phyloP scores from a whole-genome alignment of 2,888 invertebrate species.

The Rapana venosa region DNA sequence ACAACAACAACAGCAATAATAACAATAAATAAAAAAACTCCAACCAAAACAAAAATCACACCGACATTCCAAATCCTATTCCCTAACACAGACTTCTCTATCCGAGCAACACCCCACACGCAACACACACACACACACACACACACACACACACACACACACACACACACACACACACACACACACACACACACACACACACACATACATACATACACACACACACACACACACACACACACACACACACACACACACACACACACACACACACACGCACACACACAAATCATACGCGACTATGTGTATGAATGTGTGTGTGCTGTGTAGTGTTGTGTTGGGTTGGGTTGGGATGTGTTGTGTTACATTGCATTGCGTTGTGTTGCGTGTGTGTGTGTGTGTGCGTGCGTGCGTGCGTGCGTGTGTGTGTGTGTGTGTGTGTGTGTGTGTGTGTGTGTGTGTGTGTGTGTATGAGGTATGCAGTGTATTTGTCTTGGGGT shows the following conservation, averaged over 20 bases:
- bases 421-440: too few species aligned
- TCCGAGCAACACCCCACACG: background rate
- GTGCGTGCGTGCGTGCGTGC: too few species aligned
- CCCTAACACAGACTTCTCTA: background rate
- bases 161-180: slow-evolving; percentile 18
- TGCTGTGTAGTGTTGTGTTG: too few species aligned
- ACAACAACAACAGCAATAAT: too few species aligned
- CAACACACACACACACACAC: slow-evolving; percentile 18
- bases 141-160: background rate
- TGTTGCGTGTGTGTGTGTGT: too few species aligned
- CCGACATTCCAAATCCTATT: background rate
- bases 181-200: background rate
- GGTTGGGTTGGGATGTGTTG: too few species aligned
- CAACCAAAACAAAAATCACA: background rate
- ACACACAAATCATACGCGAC: background rate
- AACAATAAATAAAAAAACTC: too few species aligned
- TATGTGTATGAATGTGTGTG: too few species aligned
- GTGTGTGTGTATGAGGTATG: too few species aligned
- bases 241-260: background rate
- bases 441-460: too few species aligned
- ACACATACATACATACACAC: background rate
- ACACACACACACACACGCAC: background rate
- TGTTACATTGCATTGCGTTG: too few species aligned
- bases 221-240: background rate
- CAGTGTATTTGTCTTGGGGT: too few species aligned